These are phyloP conservation scores for Murina feae DNA, from an alignment of 2,113 vertebrate species.

Conservation along the genomic window DNA sequence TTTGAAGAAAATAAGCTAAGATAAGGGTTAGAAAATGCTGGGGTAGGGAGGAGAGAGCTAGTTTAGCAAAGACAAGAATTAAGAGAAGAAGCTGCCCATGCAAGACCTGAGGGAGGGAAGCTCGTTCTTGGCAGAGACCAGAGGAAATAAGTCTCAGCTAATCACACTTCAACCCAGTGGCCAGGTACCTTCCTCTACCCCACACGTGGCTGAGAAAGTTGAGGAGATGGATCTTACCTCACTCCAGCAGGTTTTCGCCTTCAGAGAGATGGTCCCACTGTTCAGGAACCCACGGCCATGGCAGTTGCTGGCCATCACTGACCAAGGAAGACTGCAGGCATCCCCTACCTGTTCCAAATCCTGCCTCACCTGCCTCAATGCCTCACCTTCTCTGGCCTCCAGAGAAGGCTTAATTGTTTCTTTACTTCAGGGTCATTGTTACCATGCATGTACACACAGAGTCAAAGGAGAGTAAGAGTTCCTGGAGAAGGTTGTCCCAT, in stretches of 20 bases:
- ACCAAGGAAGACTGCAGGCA: not conserved
- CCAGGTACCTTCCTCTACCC: not conserved
- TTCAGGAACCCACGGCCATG: not conserved
- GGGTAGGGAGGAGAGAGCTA: not conserved
- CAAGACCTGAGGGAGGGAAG: not conserved
- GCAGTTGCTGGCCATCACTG: not conserved
- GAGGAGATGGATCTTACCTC: not conserved
- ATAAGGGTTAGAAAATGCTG: not conserved
- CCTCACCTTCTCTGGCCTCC: not conserved
- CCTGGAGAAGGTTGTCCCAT: not conserved
- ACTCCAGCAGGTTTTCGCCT: not conserved
- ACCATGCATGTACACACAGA: not conserved
- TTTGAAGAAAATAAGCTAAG: constrained; percentile 28
- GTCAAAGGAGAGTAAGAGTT: not conserved
- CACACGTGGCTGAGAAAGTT: not conserved
- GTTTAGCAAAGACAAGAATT: not conserved
- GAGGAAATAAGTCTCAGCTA: not conserved
- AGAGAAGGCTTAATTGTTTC: not conserved
- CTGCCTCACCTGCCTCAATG: not conserved
- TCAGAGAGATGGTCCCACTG: not conserved
- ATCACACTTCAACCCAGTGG: not conserved
- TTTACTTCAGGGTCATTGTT: not conserved
- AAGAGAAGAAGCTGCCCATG: not conserved
- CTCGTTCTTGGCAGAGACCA: not conserved
- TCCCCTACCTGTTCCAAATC: not conserved